A percentile compares a stretch with the other conserved stretches of the same genome.
Evolutionary conservation across 2,797 vertebrate genomes (phyloP).

Genomic region (Babyrousa celebensis): DNA sequence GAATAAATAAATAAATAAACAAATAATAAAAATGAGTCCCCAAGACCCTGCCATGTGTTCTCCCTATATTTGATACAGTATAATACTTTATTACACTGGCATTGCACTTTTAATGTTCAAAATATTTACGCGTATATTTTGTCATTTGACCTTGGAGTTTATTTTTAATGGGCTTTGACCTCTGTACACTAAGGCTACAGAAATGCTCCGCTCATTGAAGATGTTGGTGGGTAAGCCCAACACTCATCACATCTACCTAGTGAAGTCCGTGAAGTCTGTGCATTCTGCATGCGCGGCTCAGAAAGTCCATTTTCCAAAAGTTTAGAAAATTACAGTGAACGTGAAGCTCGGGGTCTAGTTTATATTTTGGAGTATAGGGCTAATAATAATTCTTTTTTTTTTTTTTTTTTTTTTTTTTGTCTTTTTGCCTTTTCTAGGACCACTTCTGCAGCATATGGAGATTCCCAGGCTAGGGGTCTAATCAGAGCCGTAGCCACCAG

Average conservation of each 20-base stretch:
- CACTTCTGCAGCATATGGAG: too few species aligned
- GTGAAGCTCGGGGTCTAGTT: neutral
- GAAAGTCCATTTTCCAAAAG: conserved; percentile 32
- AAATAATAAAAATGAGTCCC: neutral
- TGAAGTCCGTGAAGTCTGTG: neutral
- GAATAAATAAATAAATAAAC: too few species aligned
- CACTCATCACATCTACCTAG: neutral
- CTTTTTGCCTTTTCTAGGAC: too few species aligned
- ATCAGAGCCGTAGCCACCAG: too few species aligned
- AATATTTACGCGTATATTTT: neutral
- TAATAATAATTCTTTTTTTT: neutral
- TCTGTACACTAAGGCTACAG: neutral
- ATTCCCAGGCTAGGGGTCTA: too few species aligned
- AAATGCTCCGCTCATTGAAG: conserved; percentile 11
- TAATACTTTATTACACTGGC: neutral
- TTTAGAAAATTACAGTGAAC: conserved; percentile 35
- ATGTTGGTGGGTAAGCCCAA: neutral
- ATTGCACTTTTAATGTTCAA: conserved; percentile 30
- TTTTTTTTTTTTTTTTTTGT: too few species aligned
- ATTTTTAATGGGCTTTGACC: conserved; percentile 34
- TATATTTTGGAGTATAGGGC: neutral
- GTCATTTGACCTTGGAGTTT: conserved; percentile 21
- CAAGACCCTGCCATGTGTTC: neutral
- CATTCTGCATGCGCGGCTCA: neutral
- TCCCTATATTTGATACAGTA: conserved; percentile 17